Base-by-base conservation (phyloP, 1,140 invertebrate genomes). In the Diorhabda sublineata region DNA sequence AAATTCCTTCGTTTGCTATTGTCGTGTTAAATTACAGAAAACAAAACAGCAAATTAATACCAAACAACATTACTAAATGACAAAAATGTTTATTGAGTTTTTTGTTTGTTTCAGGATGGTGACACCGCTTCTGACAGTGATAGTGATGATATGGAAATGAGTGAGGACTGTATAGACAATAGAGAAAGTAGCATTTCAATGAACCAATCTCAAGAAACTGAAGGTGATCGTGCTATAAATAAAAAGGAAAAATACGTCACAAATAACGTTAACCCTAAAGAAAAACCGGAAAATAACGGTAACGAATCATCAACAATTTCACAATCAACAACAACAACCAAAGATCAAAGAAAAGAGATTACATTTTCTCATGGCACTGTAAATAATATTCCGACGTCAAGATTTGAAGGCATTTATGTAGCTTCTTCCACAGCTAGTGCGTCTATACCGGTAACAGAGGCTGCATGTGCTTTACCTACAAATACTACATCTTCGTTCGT, bases 101-200 rank as follows among this genome's bases (percentile, higher is more conserved):
- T 58, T 45, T 8, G 42, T 6, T 66, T 67, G 58, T 67, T 67
- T 5, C 65, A 67, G 65, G 65, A 67, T 60, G 65, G 11, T 3
- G 65, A 67, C 26, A 45, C 9, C 42, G 57, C 42, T 5, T 59
- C 41, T 3, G 58, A 11, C 58, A 67, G 65, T 45, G 58, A 56
- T 41, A 47, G 45, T 5, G 65, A 59, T 4, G 65, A 67, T 45
- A 45, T 42, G 42, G 65, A 67, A 4, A 44, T 11, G 8, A 42
- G 3, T 8, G 65, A 67, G 41, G 65, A 67, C 3, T 26, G 6
- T 4, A 2, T 52, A 6, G 47, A 52, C 47, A 52, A 52, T 52
- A 2, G n/a, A 3, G 6, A 6, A 8, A 8, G 6, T 52, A 6
- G 6, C 2, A 52, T 52, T 8, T n/a, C 6, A 52, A n/a, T 52